Conservation (phyloP, 2,797 vertebrate genomes). For the Morelia viridis region DNA sequence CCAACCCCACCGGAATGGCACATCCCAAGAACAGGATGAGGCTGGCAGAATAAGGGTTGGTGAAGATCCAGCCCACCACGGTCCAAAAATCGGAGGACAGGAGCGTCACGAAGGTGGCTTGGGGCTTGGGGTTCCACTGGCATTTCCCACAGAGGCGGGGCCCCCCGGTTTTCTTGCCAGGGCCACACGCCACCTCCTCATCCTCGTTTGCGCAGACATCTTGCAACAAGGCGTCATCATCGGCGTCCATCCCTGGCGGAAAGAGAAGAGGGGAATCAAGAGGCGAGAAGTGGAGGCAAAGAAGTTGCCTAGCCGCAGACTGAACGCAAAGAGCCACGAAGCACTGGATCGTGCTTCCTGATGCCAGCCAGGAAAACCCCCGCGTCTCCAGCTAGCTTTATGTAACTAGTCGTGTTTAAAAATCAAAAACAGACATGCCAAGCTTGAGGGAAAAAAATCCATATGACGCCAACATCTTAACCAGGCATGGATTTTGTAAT, state of each 20-base stretch:
- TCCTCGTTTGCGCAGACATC: conserved; percentile 81
- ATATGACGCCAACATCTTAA: no score
- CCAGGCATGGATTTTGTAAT: no score
- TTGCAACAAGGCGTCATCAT: conserved; percentile 89
- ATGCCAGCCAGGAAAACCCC: background rate
- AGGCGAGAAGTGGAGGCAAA: background rate
- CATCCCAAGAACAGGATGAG: conserved; percentile 83
- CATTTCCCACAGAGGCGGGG: conserved; percentile 57
- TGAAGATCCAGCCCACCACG: conserved; percentile 87
- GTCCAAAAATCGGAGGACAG: conserved; percentile 79
- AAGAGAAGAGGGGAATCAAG: background rate
- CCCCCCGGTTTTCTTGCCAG: conserved; percentile 36
- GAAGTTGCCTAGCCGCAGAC: background rate
- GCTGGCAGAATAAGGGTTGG: conserved; percentile 84
- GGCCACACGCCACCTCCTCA: conserved; percentile 67
- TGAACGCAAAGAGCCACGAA: background rate
- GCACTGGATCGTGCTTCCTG: background rate
- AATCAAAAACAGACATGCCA: no score
- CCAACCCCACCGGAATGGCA: conserved; percentile 85
- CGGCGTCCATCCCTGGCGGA: conserved; percentile 80
- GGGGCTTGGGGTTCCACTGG: conserved; percentile 62
- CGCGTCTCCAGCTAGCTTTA: no score
- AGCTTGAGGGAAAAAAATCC: no score
- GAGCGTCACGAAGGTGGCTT: conserved; percentile 25
- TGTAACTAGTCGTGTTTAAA: no score